These are phyloP conservation scores for Beroe forskalii DNA, from an alignment of 37 sponge, comb jelly and placozoan species.

Conservation along the genomic window DNA sequence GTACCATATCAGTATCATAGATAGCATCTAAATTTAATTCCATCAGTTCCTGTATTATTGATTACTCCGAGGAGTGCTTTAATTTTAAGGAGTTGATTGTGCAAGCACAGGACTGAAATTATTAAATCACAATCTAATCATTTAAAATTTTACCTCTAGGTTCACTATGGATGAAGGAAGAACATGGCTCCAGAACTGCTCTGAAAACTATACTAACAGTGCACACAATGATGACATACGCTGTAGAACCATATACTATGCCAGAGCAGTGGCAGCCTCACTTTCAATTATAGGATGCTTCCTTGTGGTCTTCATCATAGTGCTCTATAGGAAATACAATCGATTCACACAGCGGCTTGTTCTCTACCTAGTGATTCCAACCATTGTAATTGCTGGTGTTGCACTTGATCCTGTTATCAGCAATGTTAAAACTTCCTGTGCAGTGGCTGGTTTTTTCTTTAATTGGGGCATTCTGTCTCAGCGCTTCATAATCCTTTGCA, in stretches of 20 bases:
- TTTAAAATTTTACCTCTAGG: no score
- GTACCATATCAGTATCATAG: no score
- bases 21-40: no score
- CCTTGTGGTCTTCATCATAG: conserved; percentile 18
- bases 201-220: background rate
- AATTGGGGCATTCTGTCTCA: conserved; percentile 33
- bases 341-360: background rate
- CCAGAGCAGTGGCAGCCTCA: background rate
- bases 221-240: background rate
- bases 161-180: background rate
- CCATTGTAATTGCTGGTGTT: background rate
- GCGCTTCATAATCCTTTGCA: conserved; percentile 28
- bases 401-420: background rate
- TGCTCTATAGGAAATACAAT: conserved; percentile 17
- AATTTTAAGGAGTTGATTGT: no score
- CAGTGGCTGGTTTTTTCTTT: conserved; percentile 4
- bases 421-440: background rate
- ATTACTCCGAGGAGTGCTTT: no score
- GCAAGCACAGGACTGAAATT: no score
- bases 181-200: conserved; percentile 26
- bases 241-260: conserved; percentile 29
- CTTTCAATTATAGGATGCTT: conserved; percentile 28
- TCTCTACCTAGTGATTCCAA: background rate
- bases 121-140: no score
- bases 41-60: no score